Evolutionary conservation across 2,113 vertebrate genomes (phyloP).

Genomic region (Lutjanus erythropterus): DNA sequence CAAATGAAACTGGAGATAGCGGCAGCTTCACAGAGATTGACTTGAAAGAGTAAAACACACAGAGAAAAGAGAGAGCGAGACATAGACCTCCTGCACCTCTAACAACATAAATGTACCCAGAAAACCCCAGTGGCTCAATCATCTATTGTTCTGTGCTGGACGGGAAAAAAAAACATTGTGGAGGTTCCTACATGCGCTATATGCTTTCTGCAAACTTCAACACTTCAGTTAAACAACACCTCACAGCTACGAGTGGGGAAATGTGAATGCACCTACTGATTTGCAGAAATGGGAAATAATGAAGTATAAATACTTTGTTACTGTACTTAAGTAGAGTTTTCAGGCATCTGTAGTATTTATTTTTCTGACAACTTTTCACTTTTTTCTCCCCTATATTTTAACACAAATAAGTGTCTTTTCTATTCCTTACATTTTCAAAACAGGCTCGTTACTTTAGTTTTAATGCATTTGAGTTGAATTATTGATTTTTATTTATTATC

Average conservation of each 20-base stretch:
- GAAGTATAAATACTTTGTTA: no score
- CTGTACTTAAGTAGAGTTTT: no score
- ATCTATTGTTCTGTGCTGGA: constrained; percentile 43
- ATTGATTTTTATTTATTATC: no score
- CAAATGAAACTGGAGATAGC: constrained; percentile 78
- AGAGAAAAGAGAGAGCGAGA: constrained; percentile 48
- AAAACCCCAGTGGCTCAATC: constrained; percentile 47
- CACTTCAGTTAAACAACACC: constrained; percentile 13
- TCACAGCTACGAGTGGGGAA: background rate
- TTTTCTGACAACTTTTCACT: no score
- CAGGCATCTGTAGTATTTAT: no score
- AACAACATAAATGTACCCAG: constrained; percentile 59
- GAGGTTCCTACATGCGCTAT: constrained; percentile 8
- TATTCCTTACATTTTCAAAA: no score
- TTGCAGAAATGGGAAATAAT: no score
- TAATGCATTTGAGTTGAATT: no score
- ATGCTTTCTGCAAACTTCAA: constrained; percentile 12
- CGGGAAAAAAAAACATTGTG: background rate
- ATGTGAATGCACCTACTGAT: constrained; percentile 30
- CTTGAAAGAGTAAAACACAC: constrained; percentile 72
- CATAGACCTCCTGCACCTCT: constrained; percentile 57
- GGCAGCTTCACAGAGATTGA: constrained; percentile 71
- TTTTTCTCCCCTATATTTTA: no score
- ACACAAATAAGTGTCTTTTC: no score
- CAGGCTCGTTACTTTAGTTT: no score